phyloP scores from a whole-genome alignment of 2,797 vertebrate species.

The Myripristis murdjan region DNA sequence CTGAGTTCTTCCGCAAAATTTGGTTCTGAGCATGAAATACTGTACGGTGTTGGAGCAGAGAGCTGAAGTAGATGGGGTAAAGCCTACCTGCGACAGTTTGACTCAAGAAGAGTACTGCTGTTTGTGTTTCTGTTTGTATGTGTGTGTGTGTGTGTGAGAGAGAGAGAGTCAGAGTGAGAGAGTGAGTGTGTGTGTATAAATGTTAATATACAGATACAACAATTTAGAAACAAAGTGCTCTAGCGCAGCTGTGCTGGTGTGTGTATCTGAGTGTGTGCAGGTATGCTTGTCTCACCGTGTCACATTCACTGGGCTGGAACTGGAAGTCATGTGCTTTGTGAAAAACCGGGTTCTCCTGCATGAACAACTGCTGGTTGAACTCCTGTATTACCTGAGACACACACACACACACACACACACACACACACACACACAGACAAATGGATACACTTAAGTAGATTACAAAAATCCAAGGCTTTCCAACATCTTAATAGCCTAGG shows the following conservation, averaged over 20 bases:
- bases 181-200: conserved; percentile 23
- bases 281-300: conserved; percentile 87
- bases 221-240: not conserved
- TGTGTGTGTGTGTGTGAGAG: conserved; percentile 1
- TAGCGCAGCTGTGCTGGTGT: not conserved
- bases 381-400: conserved; percentile 92
- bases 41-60: conserved; percentile 18
- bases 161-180: not conserved
- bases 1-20: not conserved
- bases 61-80: conserved; percentile 1
- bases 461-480: no score
- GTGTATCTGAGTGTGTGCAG: conserved; percentile 11
- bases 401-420: no score
- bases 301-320: conserved; percentile 97
- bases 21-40: conserved; percentile 1
- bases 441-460: no score
- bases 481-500: no score
- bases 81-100: not conserved
- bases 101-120: conserved; percentile 9
- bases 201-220: conserved; percentile 55
- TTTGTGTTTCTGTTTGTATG: conserved; percentile 5
- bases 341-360: conserved; percentile 95
- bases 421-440: no score
- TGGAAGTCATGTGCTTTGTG: conserved; percentile 96
- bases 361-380: conserved; percentile 95